Evolutionary conservation across 2,113 vertebrate genomes (phyloP).

Genomic region (Diphyllodes magnificus): DNA sequence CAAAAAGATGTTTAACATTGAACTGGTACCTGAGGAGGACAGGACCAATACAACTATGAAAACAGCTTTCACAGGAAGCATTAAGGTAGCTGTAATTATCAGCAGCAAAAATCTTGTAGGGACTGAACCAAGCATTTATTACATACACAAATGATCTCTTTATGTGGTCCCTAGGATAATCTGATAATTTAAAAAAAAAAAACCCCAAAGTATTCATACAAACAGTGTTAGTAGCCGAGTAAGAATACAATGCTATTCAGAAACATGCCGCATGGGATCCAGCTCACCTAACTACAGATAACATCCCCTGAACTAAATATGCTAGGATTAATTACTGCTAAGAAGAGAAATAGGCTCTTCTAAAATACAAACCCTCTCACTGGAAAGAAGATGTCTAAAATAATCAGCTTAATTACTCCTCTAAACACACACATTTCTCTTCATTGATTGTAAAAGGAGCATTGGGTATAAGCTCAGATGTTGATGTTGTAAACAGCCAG

Average conservation of each 20-base stretch:
- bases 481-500: not conserved
- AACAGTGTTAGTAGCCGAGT: not conserved
- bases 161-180: not conserved
- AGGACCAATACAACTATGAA: not conserved
- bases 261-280: not conserved
- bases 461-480: not conserved
- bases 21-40: not conserved
- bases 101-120: not conserved
- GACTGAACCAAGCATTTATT: not conserved
- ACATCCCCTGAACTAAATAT: not conserved
- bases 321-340: not conserved
- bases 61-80: not conserved
- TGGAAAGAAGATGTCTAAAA: not conserved
- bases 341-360: not conserved
- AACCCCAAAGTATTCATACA: not conserved
- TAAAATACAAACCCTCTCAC: not conserved
- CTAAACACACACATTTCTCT: not conserved
- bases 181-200: not conserved
- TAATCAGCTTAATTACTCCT: not conserved
- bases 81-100: not conserved
- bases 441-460: not conserved
- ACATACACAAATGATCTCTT: not conserved
- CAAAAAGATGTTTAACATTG: accelerated
- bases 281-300: not conserved
- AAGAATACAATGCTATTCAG: not conserved